Evolutionary conservation across 2,888 invertebrate species (phyloP).

Genomic region (Trileptium ribeirensis): DNA sequence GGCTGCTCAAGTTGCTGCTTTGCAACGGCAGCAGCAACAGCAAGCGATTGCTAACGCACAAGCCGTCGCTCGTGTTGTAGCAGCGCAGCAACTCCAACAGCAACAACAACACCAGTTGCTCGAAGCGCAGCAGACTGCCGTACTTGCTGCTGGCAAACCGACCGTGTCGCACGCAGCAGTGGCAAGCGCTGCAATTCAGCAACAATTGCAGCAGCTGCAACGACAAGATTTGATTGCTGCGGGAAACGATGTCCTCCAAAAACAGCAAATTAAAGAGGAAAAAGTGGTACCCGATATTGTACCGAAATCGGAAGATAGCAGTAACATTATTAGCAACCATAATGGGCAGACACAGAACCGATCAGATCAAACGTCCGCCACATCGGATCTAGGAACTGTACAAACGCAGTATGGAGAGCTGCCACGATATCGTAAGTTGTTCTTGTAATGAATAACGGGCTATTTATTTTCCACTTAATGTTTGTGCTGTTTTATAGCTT

Average conservation of each 20-base stretch:
- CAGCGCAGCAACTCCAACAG: background rate
- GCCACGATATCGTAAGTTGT: conserved; percentile 28
- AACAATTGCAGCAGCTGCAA: background rate
- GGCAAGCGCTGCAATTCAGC: background rate
- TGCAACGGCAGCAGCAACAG: background rate
- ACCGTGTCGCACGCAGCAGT: conserved; percentile 38
- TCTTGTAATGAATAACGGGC: no score
- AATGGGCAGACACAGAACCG: background rate
- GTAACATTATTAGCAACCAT: background rate
- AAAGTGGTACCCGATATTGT: background rate
- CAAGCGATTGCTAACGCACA: conserved; percentile 39
- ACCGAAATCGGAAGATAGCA: background rate
- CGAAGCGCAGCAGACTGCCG: conserved; percentile 15
- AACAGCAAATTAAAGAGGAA: background rate
- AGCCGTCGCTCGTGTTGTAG: conserved; percentile 7
- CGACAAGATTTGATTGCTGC: background rate
- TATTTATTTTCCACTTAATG: no score
- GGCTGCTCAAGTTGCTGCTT: background rate
- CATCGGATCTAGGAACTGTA: conserved; percentile 36
- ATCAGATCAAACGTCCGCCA: conserved; percentile 29
- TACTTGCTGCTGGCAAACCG: conserved; percentile 21
- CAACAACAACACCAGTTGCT: conserved; percentile 27
- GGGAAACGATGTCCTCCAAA: background rate
- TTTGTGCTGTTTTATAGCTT: no score
- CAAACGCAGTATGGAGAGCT: conserved; percentile 31